Evolutionary conservation across 1,140 invertebrate genomes (phyloP).

Genomic region (Chionoecetes opilio): DNA sequence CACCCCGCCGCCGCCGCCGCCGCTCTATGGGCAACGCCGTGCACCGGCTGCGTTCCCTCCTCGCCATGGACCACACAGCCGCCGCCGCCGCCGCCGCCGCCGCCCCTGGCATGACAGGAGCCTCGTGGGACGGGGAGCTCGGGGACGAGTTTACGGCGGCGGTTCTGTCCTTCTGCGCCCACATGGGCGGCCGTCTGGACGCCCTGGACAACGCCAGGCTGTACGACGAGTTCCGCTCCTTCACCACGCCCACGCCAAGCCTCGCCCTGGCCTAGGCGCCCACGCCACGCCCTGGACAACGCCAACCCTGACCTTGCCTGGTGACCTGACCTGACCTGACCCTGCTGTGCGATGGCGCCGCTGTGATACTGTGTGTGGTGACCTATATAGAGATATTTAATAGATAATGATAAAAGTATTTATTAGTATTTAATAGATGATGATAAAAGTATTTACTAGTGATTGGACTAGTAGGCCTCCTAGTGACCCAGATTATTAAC

Average conservation of each 20-base stretch:
- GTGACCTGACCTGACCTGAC: too few species aligned
- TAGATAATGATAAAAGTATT: too few species aligned
- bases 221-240: conserved; percentile 79
- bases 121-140: conserved; percentile 30
- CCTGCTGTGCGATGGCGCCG: too few species aligned
- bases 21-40: conserved; percentile 68
- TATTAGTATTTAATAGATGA: too few species aligned
- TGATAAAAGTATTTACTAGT: too few species aligned
- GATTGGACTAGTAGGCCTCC: too few species aligned
- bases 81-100: background rate
- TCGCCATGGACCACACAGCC: conserved; percentile 52
- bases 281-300: too few species aligned
- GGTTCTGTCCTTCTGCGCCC: conserved; percentile 71
- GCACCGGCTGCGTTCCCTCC: conserved; percentile 59
- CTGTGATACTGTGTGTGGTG: too few species aligned
- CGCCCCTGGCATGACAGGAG: conserved; percentile 22
- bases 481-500: too few species aligned
- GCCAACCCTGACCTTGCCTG: too few species aligned
- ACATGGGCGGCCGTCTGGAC: conserved; percentile 78
- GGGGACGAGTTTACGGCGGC: conserved; percentile 78
- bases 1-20: too few species aligned
- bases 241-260: conserved; percentile 33
- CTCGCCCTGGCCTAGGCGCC: background rate
- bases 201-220: conserved; percentile 74
- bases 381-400: too few species aligned